Base-by-base conservation (phyloP, 1,140 invertebrate species). In the Apis laboriosa region DNA sequence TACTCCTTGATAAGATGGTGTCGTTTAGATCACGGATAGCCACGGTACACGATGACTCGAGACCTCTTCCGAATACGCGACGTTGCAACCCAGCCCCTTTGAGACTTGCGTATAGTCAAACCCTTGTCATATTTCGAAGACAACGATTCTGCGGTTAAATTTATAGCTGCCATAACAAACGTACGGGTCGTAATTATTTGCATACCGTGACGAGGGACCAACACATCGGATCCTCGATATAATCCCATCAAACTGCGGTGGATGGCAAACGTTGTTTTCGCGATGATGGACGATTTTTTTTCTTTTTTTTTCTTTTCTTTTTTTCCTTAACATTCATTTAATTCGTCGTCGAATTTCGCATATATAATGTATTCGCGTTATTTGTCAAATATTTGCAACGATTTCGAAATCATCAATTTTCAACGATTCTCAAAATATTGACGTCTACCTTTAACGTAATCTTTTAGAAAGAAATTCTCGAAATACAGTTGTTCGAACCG, bases 121-220 rank as follows among this genome's bases (percentile, higher is more conserved):
- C 82, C 84, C 85, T 87, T 80, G 81, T 86, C 89, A 71, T 71
- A 73, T 68, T 61, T 70, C 66, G 79, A 83, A 87, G 86, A 87
- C 84, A 85, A 49, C 66, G 60, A 61, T 43, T 17, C 72, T 12
- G 66, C 12, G 53, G 51, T 64, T 78, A 77, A 73, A 86, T 86
- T 89, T 88, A 86, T 71, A 74, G 60, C 84, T 43, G 68, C 28
- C 51, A 13, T 84, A 89, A 86, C 85, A 84, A 82, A 80, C 71
- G 61, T 64, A 70, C 73, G 61, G 49, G 64, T 56, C 51, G 67
- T 60, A 79, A 89, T 87, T 87, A 87, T 89, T 90, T 88, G 80
- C 83, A 89, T 84, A 74, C 60, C 63, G 63, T 70, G 80, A 80
- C 75, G 43, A 60, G 60, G 49, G 82, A 70, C 63, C 58, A 77